These are phyloP conservation scores for Pollenia griseotomentosa DNA, from an alignment of 2,888 invertebrate genomes.

Conservation along the genomic window DNA sequence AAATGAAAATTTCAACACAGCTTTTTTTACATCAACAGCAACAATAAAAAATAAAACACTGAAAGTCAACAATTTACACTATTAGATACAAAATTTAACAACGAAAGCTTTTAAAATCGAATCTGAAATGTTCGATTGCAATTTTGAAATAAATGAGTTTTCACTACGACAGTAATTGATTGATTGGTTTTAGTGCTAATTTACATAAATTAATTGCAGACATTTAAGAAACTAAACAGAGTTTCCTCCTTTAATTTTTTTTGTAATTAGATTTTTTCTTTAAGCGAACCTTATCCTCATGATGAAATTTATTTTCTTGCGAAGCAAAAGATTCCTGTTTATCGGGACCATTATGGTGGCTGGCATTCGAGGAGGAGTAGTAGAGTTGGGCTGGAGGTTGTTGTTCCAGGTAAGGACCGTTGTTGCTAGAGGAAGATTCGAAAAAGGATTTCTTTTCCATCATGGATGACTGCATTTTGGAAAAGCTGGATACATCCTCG, in stretches of 20 bases:
- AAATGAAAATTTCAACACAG: constrained; percentile 16
- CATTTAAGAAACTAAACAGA: constrained; percentile 37
- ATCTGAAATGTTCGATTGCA: constrained; percentile 1
- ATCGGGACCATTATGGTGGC: constrained; percentile 75
- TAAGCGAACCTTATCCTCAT: constrained; percentile 83
- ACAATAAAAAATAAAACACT: constrained; percentile 9
- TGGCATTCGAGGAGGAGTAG: constrained; percentile 66
- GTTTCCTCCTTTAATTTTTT: background rate
- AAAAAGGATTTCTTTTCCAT: constrained; percentile 80
- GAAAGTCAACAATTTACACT: constrained; percentile 1
- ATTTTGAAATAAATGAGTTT: background rate
- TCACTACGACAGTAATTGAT: background rate
- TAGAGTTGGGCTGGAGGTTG: constrained; percentile 79
- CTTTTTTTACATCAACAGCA: background rate
- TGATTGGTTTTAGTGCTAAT: constrained; percentile 53
- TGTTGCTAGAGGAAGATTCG: constrained; percentile 74
- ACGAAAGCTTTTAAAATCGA: constrained; percentile 37
- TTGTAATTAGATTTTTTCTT: background rate
- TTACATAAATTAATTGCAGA: constrained; percentile 57
- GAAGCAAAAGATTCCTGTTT: constrained; percentile 71
- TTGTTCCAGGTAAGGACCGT: constrained; percentile 61
- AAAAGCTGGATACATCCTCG: constrained; percentile 86
- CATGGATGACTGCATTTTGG: constrained; percentile 79
- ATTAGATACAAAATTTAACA: constrained; percentile 35
- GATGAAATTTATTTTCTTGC: constrained; percentile 76